A percentile compares a stretch with the other conserved stretches of the same genome.
Evolutionary conservation across 2,113 vertebrate species (phyloP).

Genomic region (Petrocephalus zakoni): DNA sequence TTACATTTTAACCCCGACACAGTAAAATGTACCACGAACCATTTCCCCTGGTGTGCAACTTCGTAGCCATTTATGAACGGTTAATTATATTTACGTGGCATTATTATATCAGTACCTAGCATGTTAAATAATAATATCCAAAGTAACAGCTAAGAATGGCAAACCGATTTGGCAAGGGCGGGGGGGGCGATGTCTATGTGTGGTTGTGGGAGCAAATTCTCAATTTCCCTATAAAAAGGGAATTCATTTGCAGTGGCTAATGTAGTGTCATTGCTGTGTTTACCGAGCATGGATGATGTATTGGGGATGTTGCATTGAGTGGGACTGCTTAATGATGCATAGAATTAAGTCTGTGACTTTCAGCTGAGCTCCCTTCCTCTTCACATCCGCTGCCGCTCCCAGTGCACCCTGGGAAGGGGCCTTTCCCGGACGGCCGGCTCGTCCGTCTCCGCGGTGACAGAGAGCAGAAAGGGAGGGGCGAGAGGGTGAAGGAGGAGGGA

Average conservation of each 20-base stretch:
- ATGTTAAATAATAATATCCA: background rate
- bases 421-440: slow-evolving; percentile 64
- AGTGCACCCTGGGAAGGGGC: slow-evolving; percentile 32
- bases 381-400: slow-evolving; percentile 40
- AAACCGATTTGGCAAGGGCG: slow-evolving; percentile 49
- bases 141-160: background rate
- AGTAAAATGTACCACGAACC: background rate
- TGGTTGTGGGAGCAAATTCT: slow-evolving; percentile 69
- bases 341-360: slow-evolving; percentile 95
- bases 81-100: background rate
- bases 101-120: background rate
- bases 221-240: slow-evolving; percentile 96
- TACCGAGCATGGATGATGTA: slow-evolving; percentile 97
- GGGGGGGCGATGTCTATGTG: background rate
- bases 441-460: slow-evolving; percentile 60
- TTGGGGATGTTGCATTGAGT: slow-evolving; percentile 90
- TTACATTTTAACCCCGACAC: background rate
- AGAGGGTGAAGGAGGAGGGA: slow-evolving; percentile 22
- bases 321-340: slow-evolving; percentile 98
- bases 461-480: slow-evolving; percentile 25
- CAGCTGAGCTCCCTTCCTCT: slow-evolving; percentile 83
- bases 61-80: background rate
- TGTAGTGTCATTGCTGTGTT: slow-evolving; percentile 96
- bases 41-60: background rate
- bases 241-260: slow-evolving; percentile 98